Base-by-base conservation (phyloP, 2,888 invertebrate genomes). In the Pheosia gnoma region DNA sequence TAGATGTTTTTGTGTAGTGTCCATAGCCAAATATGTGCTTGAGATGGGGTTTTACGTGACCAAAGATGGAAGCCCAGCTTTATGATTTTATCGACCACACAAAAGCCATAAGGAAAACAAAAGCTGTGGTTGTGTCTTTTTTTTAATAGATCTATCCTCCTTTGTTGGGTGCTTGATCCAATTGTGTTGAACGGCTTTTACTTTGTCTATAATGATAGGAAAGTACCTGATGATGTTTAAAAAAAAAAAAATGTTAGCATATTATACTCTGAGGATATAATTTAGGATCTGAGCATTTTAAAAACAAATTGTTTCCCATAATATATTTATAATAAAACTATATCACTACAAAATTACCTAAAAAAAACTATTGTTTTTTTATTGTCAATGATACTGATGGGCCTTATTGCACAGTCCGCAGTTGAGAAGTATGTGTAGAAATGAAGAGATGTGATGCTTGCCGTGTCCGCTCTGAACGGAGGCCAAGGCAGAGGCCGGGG, bases 361-460 rank as follows among this genome's bases (percentile, higher is more conserved):
- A 49, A 54, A 9, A 37, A 57, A 38, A 53, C 9, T 45, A 47
- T 8, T 0, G 6, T 25, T 5, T 51, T n/a, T 11, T 57, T 52
- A 13, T 62, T 25, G 13, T 60, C 60, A 57, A 54, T 60, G 62
- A 68, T 67, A 78, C 81, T 82, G 77, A 85, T 80, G 87, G 87
- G 84, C 84, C 68, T 79, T 82, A 83, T 88, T 86, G 80, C 47
- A 79, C 86, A 89, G 89, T 89, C 87, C 85, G 80, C 88, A 88
- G 90, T 88, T 87, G 75, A 86, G 88, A 90, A 91, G 88, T 90
- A 92, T 93, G 93, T 88, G 78, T 92, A 91, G 89, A 85, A 83
- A 93, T 93, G 93, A 92, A 89, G 92, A 91, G 86, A 86, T 91
- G 91, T 85, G 86, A 87, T 72, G 85, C 82, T 78, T 88, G 88